Percentiles rank a stretch among this genome's conserved stretches.
Conservation (phyloP, 2,888 invertebrate species). For the Pocota personata region DNA sequence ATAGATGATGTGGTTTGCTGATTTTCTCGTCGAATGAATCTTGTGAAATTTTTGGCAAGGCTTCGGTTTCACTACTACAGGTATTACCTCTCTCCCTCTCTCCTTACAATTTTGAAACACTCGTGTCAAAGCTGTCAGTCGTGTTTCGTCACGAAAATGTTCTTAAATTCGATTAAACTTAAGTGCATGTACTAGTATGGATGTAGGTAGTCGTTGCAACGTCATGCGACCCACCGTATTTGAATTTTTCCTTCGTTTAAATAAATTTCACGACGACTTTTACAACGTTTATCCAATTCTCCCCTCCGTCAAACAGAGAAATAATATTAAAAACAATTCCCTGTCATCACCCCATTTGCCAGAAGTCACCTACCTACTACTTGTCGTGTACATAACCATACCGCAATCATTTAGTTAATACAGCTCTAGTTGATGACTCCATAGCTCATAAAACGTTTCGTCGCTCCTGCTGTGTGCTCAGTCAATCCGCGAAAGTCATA, state of each 20-base stretch:
- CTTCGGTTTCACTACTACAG: no score
- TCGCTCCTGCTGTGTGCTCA: slow-evolving; percentile 63
- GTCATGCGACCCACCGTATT: slow-evolving; percentile 20
- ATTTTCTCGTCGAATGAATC: no score
- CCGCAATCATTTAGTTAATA: slow-evolving; percentile 48
- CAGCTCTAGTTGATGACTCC: slow-evolving; percentile 32
- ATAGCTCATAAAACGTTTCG: slow-evolving; percentile 61
- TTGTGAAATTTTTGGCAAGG: no score
- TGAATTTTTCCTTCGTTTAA: slow-evolving; percentile 5
- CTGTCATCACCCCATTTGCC: slow-evolving; percentile 55
- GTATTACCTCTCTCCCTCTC: no score
- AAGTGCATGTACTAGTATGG: background rate
- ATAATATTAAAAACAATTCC: slow-evolving; percentile 43
- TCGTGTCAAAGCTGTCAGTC: no score
- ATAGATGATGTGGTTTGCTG: no score
- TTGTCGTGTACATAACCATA: background rate
- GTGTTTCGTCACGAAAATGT: no score
- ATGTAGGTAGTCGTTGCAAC: background rate
- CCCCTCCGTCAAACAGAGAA: background rate
- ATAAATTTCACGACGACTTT: slow-evolving; percentile 25
- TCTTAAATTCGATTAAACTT: background rate
- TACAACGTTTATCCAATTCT: slow-evolving; percentile 56
- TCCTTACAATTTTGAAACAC: no score
- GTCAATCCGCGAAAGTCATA: slow-evolving; percentile 64
- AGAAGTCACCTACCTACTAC: slow-evolving; percentile 16